Conservation (phyloP, 2,888 invertebrate species). For the Caenorhabditis sp. region DNA sequence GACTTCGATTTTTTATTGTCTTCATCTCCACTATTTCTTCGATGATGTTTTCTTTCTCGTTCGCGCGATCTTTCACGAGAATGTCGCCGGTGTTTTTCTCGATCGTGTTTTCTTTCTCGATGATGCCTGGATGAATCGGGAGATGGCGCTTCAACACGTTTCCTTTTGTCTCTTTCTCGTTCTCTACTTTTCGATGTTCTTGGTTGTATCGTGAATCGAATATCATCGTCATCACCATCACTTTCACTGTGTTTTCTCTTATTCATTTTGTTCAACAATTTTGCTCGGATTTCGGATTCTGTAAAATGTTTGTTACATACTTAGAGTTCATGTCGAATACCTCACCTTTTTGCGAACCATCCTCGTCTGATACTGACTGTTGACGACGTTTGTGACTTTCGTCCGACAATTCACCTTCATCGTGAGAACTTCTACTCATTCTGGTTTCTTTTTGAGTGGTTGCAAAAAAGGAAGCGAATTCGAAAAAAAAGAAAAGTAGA, state of each 20-base stretch:
- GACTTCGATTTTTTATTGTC: not conserved
- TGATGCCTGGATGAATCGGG: slow-evolving; percentile 25
- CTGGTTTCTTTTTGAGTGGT: not conserved
- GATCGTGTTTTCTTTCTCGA: slow-evolving; percentile 9
- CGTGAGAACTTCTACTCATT: slow-evolving; percentile 24
- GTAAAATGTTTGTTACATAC: not conserved
- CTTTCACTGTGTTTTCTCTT: slow-evolving; percentile 23
- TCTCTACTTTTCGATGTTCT: slow-evolving; percentile 15
- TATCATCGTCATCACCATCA: slow-evolving; percentile 47
- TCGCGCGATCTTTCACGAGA: not conserved
- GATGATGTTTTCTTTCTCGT: not conserved
- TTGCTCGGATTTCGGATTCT: slow-evolving; percentile 28
- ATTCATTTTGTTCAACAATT: slow-evolving; percentile 17
- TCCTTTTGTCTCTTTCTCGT: not conserved
- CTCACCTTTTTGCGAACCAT: slow-evolving; percentile 24
- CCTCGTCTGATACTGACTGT: slow-evolving; percentile 22
- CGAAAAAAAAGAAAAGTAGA: slow-evolving; percentile 4
- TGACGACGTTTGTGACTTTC: slow-evolving; percentile 21
- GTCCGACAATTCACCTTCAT: slow-evolving; percentile 47
- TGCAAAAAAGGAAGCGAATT: not conserved
- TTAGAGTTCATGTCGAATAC: not conserved
- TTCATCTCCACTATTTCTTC: not conserved
- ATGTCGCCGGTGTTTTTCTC: slow-evolving; percentile 9
- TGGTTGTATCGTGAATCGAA: slow-evolving; percentile 56
- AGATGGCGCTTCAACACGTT: not conserved